These are phyloP conservation scores for Goniozus legneri DNA, from an alignment of 1,140 invertebrate genomes.

Conservation along the genomic window DNA sequence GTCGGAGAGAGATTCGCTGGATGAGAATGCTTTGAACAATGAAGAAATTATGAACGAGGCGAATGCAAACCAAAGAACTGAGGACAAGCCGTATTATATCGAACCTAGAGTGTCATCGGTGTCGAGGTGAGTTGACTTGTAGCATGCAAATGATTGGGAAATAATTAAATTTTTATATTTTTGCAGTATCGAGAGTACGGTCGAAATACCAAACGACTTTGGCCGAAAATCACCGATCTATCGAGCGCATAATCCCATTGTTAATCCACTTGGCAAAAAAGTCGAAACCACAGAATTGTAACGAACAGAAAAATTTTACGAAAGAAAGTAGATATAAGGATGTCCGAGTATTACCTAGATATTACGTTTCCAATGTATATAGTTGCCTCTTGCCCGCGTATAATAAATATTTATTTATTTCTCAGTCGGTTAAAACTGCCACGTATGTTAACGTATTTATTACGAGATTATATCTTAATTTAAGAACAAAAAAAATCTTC, in stretches of 20 bases:
- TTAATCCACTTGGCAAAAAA: constrained; percentile 67
- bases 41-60: constrained; percentile 59
- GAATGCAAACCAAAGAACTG: constrained; percentile 54
- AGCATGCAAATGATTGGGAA: not conserved
- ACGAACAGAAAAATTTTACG: not conserved
- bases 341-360: not conserved
- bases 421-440: no score
- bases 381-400: no score
- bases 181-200: constrained; percentile 41
- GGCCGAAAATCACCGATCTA: constrained; percentile 52
- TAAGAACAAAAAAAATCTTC: no score
- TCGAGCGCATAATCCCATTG: constrained; percentile 53
- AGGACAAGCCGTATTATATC: constrained; percentile 63
- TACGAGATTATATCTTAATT: no score
- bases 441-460: no score
- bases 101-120: constrained; percentile 53
- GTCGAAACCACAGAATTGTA: constrained; percentile 82
- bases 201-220: constrained; percentile 49
- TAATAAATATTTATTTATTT: no score
- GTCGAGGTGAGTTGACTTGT: constrained; percentile 39
- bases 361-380: not conserved
- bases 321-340: constrained; percentile 4
- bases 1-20: constrained; percentile 80
- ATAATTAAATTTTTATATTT: constrained; percentile 4
- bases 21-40: constrained; percentile 77